These are phyloP conservation scores for Epinephelus malabaricus DNA, from an alignment of 2,797 vertebrate species.

Conservation along the genomic window DNA sequence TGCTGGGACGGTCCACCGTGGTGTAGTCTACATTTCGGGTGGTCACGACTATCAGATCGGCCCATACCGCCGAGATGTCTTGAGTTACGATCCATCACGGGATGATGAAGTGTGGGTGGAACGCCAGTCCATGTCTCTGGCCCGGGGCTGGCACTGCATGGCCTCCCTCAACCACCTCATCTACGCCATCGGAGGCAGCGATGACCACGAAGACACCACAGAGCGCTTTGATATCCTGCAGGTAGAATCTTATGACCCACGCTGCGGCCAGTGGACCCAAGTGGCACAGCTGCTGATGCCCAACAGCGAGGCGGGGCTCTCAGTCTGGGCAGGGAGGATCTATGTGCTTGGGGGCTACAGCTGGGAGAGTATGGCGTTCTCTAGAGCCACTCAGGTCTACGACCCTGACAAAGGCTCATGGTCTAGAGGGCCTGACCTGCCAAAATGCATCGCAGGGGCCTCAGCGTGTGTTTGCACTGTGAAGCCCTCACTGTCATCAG, in stretches of 20 bases:
- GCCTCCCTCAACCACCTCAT: conserved; percentile 91
- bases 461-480: conserved; percentile 93
- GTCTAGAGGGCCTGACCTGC: conserved; percentile 90
- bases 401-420: conserved; percentile 89
- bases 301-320: conserved; percentile 94
- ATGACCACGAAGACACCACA: conserved; percentile 92
- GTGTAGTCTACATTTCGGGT: conserved; percentile 93
- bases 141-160: conserved; percentile 98
- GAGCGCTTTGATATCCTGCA: conserved; percentile 94
- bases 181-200: conserved; percentile 93
- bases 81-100: conserved; percentile 89
- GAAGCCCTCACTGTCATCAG: conserved; percentile 67
- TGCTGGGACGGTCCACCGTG: conserved; percentile 92
- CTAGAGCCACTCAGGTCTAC: conserved; percentile 92
- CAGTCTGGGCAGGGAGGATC: conserved; percentile 90
- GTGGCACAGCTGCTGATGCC: conserved; percentile 90
- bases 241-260: conserved; percentile 93
- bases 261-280: conserved; percentile 92
- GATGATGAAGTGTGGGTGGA: conserved; percentile 88
- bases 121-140: conserved; percentile 90
- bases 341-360: conserved; percentile 97
- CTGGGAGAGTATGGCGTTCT: conserved; percentile 95
- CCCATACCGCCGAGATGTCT: conserved; percentile 92
- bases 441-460: conserved; percentile 92
- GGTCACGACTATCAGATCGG: conserved; percentile 96